Evolutionary conservation across 2,113 vertebrate species (phyloP), one percentile per base, ranked within the genome.

Genomic region (Mormyrus lacerda): DNA sequence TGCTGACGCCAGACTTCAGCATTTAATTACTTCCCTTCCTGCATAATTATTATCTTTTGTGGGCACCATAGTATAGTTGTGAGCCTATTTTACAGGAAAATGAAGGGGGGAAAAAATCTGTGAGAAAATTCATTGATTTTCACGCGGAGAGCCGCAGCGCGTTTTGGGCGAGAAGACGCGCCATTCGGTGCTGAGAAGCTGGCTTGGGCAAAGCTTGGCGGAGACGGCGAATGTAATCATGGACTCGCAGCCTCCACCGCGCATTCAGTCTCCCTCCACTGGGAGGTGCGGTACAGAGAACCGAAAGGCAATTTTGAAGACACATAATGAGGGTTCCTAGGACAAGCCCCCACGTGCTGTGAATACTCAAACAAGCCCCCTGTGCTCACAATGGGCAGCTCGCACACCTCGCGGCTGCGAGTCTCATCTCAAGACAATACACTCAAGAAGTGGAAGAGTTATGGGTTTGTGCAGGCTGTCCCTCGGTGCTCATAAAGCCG

Each of bases 251-350:
- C 65, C 65, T 89, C 35, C 88, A 86, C 85, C 88, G 87, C 90
- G 89, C 92, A 92, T 95, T 93, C 92, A 93, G 92, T 95, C 95
- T 94, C 94, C 91, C 90, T 93, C 90, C 89, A 93, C 92, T 92
- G 90, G 89, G 93, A 92, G 91, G 92, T 44, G 92, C 91, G 93
- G 93, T 91, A 93, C 89, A 91, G 91, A 88, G 90, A 96, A 97
- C 97, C 96, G 91, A 94, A 96, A 97, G 93, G 93, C 93, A 95
- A 97, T 97, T 95, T 95, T 92, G 91, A 92, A 93, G 91, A 89
- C 90, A 83, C 92, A 39, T 93, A 93, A 93, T 21, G 90, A 91
- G 91, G 90, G 27, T 53, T 13, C 45, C 50, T 27, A 53, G 85
- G 27, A 87, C n/a, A n/a, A 51, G n/a, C 85, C 27, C 61, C 47